Base-by-base conservation (phyloP, 2,797 vertebrate species). In the Spea hammondii region DNA sequence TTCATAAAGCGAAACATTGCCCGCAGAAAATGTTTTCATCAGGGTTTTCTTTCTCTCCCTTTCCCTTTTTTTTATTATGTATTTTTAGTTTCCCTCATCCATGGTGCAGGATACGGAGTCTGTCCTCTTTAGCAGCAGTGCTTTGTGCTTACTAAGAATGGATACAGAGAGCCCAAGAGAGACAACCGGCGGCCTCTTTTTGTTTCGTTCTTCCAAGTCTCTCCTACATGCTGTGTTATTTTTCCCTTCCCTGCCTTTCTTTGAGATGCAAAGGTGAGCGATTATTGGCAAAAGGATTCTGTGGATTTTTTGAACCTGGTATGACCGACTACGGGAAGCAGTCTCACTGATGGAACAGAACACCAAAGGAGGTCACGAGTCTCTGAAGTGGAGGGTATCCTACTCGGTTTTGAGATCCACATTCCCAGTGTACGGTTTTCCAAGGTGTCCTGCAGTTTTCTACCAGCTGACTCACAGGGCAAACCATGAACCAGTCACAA, bases 401-500 rank as follows among this genome's bases (percentile, higher is more conserved):
- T 47, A 49, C 70, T 65, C 55, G 10, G 45, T 62, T 77, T 62
- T 73, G 49, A 77, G 57, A 50, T 48, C 14, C 62, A 54, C 64
- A 50, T 72, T 32, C 51, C 10, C 57, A 6, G 55, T n/a, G 65
- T 47, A 70, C 82, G 84, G 82, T 82, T 87, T 83, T 0, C 84
- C 83, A 66, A 86, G 82, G 76, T 79, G 77, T 62, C 84, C 73
- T 70, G 83, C 83, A 81, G 83, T 84, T 84, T 71, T 76, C 44
- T 73, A 6, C 46, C 49, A 48, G 70, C 48, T 49, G 48, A 55
- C 65, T 44, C 47, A 74, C 87, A 81, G 14, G 68, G 13, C 84
- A 91, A 93, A 95, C 89, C 90, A 98, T 99, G 97, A 98, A 99
- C 92, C 92, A 91, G 85, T 96, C 97, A 83, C 91, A 70, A 84